Conservation (phyloP, 2,888 invertebrate genomes). For the Aethes cnicana region DNA sequence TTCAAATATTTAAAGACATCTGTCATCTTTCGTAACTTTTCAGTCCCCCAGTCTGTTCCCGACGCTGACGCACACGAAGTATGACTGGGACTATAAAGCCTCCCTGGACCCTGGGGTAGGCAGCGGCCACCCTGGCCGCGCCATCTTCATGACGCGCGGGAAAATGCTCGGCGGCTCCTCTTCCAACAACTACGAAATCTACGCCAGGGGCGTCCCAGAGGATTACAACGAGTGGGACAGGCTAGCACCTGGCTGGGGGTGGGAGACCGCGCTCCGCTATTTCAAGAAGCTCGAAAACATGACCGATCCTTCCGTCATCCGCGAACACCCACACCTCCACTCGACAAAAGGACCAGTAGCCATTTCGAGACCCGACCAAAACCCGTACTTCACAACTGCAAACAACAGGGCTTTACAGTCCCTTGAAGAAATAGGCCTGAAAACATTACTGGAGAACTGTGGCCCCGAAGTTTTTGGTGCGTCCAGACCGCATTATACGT, state of each 20-base stretch:
- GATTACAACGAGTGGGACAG: conserved; percentile 54
- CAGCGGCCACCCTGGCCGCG: conserved; percentile 39
- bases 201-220: conserved; percentile 51
- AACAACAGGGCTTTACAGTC: conserved; percentile 48
- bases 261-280: conserved; percentile 50
- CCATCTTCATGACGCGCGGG: conserved; percentile 44
- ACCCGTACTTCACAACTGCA: conserved; percentile 40
- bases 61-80: conserved; percentile 45
- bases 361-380: conserved; percentile 46
- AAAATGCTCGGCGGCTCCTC: conserved; percentile 59
- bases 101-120: conserved; percentile 45
- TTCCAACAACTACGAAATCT: conserved; percentile 52
- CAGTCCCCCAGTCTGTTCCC: conserved; percentile 54
- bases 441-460: conserved; percentile 49
- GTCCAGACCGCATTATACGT: conserved; percentile 50
- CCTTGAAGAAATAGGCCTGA: conserved; percentile 53
- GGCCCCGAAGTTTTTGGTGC: conserved; percentile 48
- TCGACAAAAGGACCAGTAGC: conserved; percentile 53
- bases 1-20: background rate
- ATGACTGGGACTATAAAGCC: conserved; percentile 52
- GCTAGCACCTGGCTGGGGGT: conserved; percentile 55
- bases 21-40: no score
- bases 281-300: conserved; percentile 58
- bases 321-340: conserved; percentile 46
- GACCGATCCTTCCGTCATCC: conserved; percentile 47